Conservation (phyloP, 2,113 vertebrate species). For the Oenanthe melanoleuca region DNA sequence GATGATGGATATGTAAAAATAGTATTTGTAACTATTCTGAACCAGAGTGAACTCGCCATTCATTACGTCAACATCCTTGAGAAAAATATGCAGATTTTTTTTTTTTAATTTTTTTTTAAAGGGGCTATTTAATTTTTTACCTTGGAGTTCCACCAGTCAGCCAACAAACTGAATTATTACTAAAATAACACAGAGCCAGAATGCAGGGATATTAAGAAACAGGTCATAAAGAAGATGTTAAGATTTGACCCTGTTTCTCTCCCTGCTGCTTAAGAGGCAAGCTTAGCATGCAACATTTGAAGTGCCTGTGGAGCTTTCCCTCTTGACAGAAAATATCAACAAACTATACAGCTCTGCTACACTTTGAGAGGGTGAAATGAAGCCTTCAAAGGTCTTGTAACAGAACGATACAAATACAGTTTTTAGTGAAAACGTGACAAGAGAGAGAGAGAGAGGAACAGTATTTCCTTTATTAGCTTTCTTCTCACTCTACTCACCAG, state of each 20-base stretch:
- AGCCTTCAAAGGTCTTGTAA: conserved; percentile 2
- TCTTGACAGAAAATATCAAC: neutral
- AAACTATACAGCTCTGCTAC: neutral
- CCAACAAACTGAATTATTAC: neutral
- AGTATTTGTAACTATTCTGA: neutral
- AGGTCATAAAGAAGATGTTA: neutral
- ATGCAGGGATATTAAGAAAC: neutral
- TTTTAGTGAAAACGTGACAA: neutral
- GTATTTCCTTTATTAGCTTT: neutral
- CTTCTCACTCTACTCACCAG: neutral
- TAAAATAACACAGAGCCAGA: neutral
- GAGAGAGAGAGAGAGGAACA: neutral
- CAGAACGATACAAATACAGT: neutral
- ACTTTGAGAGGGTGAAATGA: neutral
- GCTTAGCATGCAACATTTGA: neutral
- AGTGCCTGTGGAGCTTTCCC: neutral
- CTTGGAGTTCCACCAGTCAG: neutral
- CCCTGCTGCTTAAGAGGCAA: neutral
- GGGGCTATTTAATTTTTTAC: neutral
- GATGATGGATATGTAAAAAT: neutral
- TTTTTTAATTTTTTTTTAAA: neutral
- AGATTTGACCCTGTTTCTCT: neutral
- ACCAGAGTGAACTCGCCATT: neutral
- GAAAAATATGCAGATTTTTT: neutral
- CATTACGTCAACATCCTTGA: neutral